phyloP scores from a whole-genome alignment of 1,140 invertebrate species.

The Geopemphigus sp. region DNA sequence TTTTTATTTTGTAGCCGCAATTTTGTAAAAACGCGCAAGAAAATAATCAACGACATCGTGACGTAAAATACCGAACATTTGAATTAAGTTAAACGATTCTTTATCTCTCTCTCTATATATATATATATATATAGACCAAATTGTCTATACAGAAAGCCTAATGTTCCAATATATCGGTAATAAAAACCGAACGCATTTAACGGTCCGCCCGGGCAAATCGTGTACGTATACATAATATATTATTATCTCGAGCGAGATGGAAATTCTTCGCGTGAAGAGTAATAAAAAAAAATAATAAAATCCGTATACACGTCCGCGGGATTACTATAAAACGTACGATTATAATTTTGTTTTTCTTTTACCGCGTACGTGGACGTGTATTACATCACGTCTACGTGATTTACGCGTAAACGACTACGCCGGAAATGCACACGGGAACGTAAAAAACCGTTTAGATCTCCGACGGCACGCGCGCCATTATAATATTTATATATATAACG shows the following conservation, averaged over 20 bases:
- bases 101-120: no score
- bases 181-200: background rate
- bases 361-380: no score
- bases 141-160: no score
- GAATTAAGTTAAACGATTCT: background rate
- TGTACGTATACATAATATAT: background rate
- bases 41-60: no score
- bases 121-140: no score
- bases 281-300: no score
- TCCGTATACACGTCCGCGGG: background rate
- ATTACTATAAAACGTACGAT: conserved; percentile 11
- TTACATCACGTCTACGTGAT: background rate
- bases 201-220: background rate
- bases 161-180: background rate
- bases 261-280: background rate
- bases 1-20: no score
- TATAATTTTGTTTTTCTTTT: background rate
- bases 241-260: background rate
- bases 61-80: background rate
- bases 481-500: no score
- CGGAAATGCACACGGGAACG: background rate
- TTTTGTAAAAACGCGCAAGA: no score
- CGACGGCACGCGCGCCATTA: no score
- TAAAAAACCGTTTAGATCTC: no score
- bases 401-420: background rate